Evolutionary conservation across 2,797 vertebrate species (phyloP), one percentile per base, ranked within the genome.

Genomic region (Leptodactylus fallax): DNA sequence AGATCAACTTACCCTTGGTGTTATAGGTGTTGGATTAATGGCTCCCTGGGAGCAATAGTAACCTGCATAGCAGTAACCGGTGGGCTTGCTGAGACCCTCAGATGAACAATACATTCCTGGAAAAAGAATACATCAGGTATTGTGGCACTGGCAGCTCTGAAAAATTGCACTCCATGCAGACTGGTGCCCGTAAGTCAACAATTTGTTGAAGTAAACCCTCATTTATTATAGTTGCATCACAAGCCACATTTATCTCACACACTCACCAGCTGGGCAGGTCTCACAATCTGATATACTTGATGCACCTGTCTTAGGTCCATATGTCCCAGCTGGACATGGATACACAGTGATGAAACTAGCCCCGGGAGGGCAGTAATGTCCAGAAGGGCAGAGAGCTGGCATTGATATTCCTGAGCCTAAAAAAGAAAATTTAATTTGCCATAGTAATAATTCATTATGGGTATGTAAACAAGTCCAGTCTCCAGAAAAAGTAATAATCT

Each of bases 71-170:
- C 97, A 99, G 49, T 91, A 92, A 5, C 98, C 98, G 3, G 96
- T 95, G 0, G 97, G 96, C 90, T 93, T 92, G 0, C 95, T 92
- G 0, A 96, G 93, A 51, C 97, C 97, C 88, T 93, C 91, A 0
- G 92, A 92, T 14, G 95, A 95, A 91, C 98, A 99, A 80, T 97
- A 97, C 96, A 95, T 96, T 58, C 97, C 98, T 99, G 82, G 6
- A 92, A 87, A 0, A 81, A 23, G 76, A 3, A 21, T 2, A 63
- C 16, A 53, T 25, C 58, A 78, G 27, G 5, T 16, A 58, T 36
- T 14, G 5, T 11, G 16, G 25, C 9, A 11, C 23, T 7, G 76
- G 16, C 25, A 58, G 16, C 14, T 58, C 14, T 58, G 9, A 19
- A 17, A 72, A 72, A 3, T 14, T 47, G 10, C n/a, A 69, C 14